Evolutionary conservation across 2,797 vertebrate genomes (phyloP), one percentile per base, ranked within the genome.

Genomic region (Amblyopsis hoosieri): DNA sequence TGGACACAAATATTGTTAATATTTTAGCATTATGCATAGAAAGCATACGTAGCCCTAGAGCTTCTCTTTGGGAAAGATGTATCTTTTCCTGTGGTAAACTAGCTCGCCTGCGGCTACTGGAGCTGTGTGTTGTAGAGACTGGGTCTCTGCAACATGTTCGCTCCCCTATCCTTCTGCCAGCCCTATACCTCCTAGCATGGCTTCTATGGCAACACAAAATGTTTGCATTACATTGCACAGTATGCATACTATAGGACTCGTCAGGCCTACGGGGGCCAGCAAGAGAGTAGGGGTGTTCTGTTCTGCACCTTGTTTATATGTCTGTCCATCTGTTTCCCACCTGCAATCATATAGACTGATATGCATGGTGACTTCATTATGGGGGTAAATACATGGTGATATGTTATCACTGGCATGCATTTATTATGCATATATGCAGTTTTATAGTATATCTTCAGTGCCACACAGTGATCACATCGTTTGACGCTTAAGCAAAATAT

Each of bases 61-160:
- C 53, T 54, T 1, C 33, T 6, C 12, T n/a, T 49, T 13, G n/a
- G 47, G 47, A 2, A 49, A 6, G 7, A 5, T 23, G 19, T 23
- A 23, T 37, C 1, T 8, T 5, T 51, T 55, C 12, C 54, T 69
- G 76, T 77, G 81, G 74, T 79, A 64, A 76, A 63, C 71, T 74
- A 72, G 79, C 72, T 66, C n/a, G 64, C 62, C 15, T 57, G 49
- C 66, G 55, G 12, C 78, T 66, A 54, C 17, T 11, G 5, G 23
- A 11, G 52, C 52, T 54, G 52, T 54, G 52, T 54, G 52, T 74
- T 37, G 62, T 86, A 80, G 81, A 66, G 76, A 81, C 81, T 78
- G 75, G 68, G 75, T 82, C 52, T 74, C 75, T 75, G 82, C 84
- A 89, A 85, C 87, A 87, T 89, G 88, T 87, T 87, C 80, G 74